phyloP scores from a whole-genome alignment of 2,113 vertebrate genomes.

The Oreotrochilus melanogaster region DNA sequence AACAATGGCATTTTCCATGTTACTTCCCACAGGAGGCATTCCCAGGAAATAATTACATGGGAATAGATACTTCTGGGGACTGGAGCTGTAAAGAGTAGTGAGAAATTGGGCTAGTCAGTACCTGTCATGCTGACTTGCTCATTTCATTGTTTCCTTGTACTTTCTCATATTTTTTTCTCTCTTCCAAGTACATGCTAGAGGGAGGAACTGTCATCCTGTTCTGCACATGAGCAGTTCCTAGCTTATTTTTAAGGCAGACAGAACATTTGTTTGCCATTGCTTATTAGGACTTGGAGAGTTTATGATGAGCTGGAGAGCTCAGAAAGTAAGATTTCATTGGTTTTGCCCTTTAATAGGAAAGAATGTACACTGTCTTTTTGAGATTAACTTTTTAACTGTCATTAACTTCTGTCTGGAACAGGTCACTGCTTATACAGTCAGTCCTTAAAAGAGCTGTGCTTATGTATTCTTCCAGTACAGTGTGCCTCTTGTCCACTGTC shows the following conservation, averaged over 20 bases:
- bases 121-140: constrained; percentile 15
- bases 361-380: background rate
- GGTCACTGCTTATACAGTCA: background rate
- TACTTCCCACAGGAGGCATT: constrained; percentile 19
- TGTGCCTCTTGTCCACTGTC: background rate
- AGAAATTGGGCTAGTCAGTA: constrained; percentile 35
- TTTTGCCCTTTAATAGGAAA: background rate
- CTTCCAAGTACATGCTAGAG: background rate
- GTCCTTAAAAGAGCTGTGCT: background rate
- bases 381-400: background rate
- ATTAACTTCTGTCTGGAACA: background rate
- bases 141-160: background rate
- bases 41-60: constrained; percentile 30
- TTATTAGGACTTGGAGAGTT: background rate
- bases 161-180: background rate
- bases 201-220: background rate
- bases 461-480: background rate
- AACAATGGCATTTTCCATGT: background rate
- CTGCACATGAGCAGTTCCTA: background rate
- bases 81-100: background rate
- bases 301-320: background rate
- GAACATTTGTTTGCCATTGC: background rate
- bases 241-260: background rate
- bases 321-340: background rate
- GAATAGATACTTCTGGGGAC: background rate